These are phyloP conservation scores for Penaeus chinensis DNA, from an alignment of 1,140 invertebrate species.

Conservation along the genomic window DNA sequence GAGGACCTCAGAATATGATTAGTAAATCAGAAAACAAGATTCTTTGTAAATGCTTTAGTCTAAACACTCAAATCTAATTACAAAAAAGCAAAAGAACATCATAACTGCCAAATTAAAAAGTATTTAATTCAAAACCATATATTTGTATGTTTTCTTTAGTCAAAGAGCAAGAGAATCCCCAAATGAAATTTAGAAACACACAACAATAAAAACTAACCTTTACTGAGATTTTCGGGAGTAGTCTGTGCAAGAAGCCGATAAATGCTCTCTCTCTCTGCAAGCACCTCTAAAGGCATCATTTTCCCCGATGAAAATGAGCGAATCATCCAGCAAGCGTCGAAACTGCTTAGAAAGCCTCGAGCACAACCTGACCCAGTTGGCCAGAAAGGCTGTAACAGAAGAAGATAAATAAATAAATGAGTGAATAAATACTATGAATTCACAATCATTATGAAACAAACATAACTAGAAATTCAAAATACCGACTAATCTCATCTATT, in stretches of 20 bases:
- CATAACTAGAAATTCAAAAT: no score
- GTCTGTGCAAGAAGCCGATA: slow-evolving; percentile 93
- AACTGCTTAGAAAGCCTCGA: slow-evolving; percentile 92
- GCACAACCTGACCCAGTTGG: slow-evolving; percentile 98
- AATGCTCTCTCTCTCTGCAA: slow-evolving; percentile 95
- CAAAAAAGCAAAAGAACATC: no score
- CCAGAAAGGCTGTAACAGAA: slow-evolving; percentile 89
- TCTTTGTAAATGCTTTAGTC: no score
- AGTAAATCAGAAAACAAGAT: no score
- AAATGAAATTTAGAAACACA: neutral
- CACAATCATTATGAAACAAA: neutral
- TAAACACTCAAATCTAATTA: no score
- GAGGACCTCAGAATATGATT: no score
- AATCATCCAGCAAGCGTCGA: slow-evolving; percentile 97
- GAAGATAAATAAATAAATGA: neutral
- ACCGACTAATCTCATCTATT: no score
- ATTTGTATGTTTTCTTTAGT: no score
- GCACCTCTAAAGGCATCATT: slow-evolving; percentile 80
- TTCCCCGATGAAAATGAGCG: slow-evolving; percentile 81
- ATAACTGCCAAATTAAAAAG: no score
- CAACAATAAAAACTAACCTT: slow-evolving; percentile 69
- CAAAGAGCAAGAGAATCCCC: neutral
- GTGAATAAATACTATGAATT: neutral
- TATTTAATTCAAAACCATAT: no score
- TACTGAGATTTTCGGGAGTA: slow-evolving; percentile 93